Evolutionary conservation across 2,797 vertebrate genomes (phyloP).

Genomic region (Melanotaenia maccullochi): DNA sequence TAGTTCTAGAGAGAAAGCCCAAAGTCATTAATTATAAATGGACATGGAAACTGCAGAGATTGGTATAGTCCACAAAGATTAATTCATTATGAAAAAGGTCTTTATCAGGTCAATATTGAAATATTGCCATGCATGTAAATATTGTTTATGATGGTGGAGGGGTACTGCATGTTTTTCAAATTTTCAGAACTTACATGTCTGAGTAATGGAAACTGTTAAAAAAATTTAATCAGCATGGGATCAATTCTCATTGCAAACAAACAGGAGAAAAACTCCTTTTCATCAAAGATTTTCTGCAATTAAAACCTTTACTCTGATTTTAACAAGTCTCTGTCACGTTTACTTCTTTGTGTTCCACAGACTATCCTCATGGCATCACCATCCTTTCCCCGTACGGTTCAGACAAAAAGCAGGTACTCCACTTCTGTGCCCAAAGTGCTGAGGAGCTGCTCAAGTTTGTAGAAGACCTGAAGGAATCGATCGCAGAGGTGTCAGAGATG

Average conservation of each 20-base stretch:
- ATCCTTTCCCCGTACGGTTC: slow-evolving; percentile 94
- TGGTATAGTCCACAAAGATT: no score
- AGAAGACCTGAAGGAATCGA: slow-evolving; percentile 98
- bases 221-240: no score
- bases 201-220: no score
- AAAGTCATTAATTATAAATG: no score
- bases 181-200: no score
- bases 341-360: slow-evolving; percentile 70
- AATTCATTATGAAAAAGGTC: no score
- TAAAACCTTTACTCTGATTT: not conserved
- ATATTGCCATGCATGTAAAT: not conserved
- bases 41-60: no score
- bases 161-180: no score
- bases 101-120: not conserved
- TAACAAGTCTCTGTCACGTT: not conserved
- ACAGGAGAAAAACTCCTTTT: not conserved
- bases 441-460: slow-evolving; percentile 98
- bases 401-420: slow-evolving; percentile 95
- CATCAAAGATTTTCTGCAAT: no score
- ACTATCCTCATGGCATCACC: slow-evolving; percentile 96
- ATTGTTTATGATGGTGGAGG: not conserved
- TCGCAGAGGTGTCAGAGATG: slow-evolving; percentile 97
- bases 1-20: no score
- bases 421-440: slow-evolving; percentile 95
- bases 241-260: not conserved